Evolutionary conservation across 64 coral and sea anemone species (phyloP), one percentile per base, ranked within the genome.

Genomic region (Montipora capricornis): DNA sequence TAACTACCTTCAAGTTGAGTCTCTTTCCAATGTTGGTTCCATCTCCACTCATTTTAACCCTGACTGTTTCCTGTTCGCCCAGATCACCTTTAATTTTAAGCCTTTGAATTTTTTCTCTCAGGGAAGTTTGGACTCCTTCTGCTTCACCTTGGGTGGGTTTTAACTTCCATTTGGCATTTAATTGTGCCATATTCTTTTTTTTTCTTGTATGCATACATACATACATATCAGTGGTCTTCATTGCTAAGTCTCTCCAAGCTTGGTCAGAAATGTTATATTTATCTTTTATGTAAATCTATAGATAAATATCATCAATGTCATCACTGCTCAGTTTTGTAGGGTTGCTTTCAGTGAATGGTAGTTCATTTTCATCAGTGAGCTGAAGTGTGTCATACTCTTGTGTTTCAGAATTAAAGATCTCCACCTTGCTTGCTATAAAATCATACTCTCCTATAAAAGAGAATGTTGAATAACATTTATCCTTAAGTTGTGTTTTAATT

Each of bases 201-300:
- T 12, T 57, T 7, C 14, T 74, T 59, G 47, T 60, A 89, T 6
- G 7, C 29, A 19, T 75, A 68, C 29, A 29, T 29, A 29, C 29
- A 29, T 29, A 47, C 9, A 88, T 1, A 13, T 8, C 20, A 7
- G 52, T 49, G 47, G 46, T 8, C 24, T 53, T 88, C 68, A 74
- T 52, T 2, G 85, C 64, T 5, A 88, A 14, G 11, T 88, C 85
- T 53, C 52, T 37, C 68, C 68, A 88, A 3, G 85, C 85, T 49
- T 55, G 6, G 10, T 88, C 58, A 2, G 85, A 88, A 13, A 88
- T 75, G 8, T 88, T 88, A 74, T 75, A 88, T 51, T 75, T 88
- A 8, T 88, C 85, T 10, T 74, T 88, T 0, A 75, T 74, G 46
- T 69, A 88, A 0, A 88, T 49, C 68, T 47, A 77, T 5, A 22